A percentile compares a stretch with the other conserved stretches of the same genome.
Evolutionary conservation across 2,113 vertebrate genomes (phyloP).

Genomic region (Odontesthes bonariensis): DNA sequence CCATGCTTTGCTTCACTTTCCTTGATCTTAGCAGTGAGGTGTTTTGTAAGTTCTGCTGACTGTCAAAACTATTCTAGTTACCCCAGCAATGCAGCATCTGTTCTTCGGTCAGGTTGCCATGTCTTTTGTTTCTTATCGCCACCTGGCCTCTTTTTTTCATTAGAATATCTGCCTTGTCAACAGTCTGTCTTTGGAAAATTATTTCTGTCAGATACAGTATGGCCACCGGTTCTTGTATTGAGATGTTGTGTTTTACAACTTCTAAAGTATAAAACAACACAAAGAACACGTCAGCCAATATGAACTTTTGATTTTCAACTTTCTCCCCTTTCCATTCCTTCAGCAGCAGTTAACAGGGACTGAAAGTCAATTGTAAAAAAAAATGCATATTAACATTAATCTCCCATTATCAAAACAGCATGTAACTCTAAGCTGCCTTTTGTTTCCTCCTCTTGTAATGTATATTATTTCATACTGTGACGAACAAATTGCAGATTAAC

Average conservation of each 20-base stretch:
- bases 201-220: not conserved
- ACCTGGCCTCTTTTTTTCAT: constrained; percentile 18
- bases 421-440: constrained; percentile 11
- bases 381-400: constrained; percentile 43
- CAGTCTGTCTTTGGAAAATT: constrained; percentile 10
- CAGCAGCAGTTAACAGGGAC: constrained; percentile 27
- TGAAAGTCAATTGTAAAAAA: constrained; percentile 47
- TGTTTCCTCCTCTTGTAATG: constrained; percentile 16
- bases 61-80: constrained; percentile 5
- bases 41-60: constrained; percentile 44
- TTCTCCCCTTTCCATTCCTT: not conserved
- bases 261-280: constrained; percentile 20
- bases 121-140: not conserved
- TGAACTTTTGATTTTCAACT: not conserved
- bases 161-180: constrained; percentile 7
- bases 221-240: constrained; percentile 25
- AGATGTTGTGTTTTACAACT: not conserved
- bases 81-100: constrained; percentile 39
- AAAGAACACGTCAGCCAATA: not conserved
- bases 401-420: constrained; percentile 43
- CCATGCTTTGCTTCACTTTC: constrained; percentile 32
- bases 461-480: constrained; percentile 15
- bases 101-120: constrained; percentile 6
- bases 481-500: constrained; percentile 2
- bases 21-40: constrained; percentile 50